phyloP scores from a whole-genome alignment of 2,113 vertebrate genomes.

The Tinamus guttatus region DNA sequence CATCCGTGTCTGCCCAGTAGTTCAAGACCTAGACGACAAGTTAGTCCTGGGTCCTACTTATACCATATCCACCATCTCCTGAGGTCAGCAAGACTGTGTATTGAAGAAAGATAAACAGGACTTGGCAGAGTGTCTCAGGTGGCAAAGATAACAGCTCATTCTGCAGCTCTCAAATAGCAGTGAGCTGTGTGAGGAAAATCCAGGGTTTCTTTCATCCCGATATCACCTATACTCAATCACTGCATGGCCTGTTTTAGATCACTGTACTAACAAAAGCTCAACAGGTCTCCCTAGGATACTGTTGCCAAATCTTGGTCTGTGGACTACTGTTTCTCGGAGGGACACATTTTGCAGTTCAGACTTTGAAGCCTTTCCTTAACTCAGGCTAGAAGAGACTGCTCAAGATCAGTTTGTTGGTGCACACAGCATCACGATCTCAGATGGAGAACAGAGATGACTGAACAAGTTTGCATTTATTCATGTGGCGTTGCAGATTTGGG shows the following conservation, averaged over 20 bases:
- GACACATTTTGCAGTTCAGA: background rate
- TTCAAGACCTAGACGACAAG: background rate
- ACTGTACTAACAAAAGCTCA: background rate
- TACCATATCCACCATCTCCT: background rate
- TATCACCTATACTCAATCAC: background rate
- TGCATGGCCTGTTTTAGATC: background rate
- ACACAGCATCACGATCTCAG: background rate
- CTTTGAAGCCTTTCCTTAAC: background rate
- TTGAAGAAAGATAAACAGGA: background rate
- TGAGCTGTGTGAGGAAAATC: background rate
- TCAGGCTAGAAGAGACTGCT: background rate
- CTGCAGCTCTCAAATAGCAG: background rate
- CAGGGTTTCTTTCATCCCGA: background rate
- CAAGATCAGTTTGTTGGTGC: background rate
- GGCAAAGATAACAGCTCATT: background rate
- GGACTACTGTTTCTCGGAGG: background rate
- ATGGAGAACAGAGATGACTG: background rate
- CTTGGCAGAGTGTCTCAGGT: background rate
- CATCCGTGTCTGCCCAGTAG: background rate
- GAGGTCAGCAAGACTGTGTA: background rate
- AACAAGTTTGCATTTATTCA: background rate
- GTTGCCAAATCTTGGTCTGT: background rate
- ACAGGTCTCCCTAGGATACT: background rate
- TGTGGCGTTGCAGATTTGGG: background rate
- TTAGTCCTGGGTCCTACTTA: background rate